Conservation (phyloP, 2,113 vertebrate species). For the Perca schrenkii region DNA sequence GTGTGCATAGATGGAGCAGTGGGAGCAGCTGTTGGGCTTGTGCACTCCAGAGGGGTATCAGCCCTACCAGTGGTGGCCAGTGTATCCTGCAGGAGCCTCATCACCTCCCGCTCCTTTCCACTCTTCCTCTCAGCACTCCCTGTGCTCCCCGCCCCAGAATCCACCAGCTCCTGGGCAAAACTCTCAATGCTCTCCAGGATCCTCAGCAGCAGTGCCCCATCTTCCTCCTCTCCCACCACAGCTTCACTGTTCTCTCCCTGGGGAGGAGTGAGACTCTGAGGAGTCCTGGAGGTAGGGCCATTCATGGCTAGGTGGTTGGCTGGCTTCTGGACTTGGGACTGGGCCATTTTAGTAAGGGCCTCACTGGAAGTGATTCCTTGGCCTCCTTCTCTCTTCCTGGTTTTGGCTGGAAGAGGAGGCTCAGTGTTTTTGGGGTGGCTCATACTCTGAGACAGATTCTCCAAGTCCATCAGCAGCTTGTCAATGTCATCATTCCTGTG, state of each 20-base stretch:
- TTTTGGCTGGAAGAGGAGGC: constrained; percentile 84
- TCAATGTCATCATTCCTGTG: constrained; percentile 94
- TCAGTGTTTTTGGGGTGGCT: constrained; percentile 78
- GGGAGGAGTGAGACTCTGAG: constrained; percentile 24
- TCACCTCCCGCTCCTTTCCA: constrained; percentile 94
- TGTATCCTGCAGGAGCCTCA: constrained; percentile 96
- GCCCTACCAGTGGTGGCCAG: constrained; percentile 86
- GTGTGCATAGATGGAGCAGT: constrained; percentile 21
- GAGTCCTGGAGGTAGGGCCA: constrained; percentile 55
- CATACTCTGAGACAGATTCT: constrained; percentile 97
- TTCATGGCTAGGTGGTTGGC: constrained; percentile 80
- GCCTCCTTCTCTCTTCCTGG: constrained; percentile 73
- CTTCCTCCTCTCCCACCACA: constrained; percentile 88
- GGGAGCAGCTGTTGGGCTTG: constrained; percentile 27
- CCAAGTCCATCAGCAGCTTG: constrained; percentile 95
- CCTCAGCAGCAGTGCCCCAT: constrained; percentile 91
- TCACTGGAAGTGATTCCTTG: constrained; percentile 48
- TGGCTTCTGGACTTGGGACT: constrained; percentile 71
- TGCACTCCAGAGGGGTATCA: constrained; percentile 72
- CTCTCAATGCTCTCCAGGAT: constrained; percentile 98
- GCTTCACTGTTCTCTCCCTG: constrained; percentile 74
- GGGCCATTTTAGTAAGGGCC: constrained; percentile 52
- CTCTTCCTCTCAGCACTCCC: constrained; percentile 87
- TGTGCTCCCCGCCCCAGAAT: constrained; percentile 91
- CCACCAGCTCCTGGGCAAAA: constrained; percentile 98